Evolutionary conservation across 2,888 invertebrate genomes (phyloP).

Genomic region (Plebejus anna): DNA sequence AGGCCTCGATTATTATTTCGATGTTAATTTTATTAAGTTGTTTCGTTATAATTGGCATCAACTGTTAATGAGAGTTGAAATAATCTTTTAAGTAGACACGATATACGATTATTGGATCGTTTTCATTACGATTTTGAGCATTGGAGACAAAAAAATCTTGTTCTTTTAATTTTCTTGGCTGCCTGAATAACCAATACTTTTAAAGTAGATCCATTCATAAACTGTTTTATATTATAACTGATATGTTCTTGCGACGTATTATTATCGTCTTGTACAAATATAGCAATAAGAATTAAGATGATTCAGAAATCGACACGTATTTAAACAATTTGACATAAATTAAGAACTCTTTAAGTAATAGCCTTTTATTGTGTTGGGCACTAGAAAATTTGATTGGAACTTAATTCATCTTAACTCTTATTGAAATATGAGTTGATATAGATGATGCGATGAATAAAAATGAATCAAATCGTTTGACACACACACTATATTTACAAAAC

Average conservation of each 20-base stretch:
- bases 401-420: slow-evolving; percentile 8
- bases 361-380: background rate
- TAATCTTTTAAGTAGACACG: slow-evolving; percentile 23
- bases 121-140: background rate
- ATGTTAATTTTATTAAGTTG: slow-evolving; percentile 35
- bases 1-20: slow-evolving; percentile 33
- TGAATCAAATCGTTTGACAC: slow-evolving; percentile 16
- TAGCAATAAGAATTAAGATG: slow-evolving; percentile 22
- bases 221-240: slow-evolving; percentile 39
- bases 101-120: slow-evolving; percentile 8
- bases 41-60: slow-evolving; percentile 32
- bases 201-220: slow-evolving; percentile 41
- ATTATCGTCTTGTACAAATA: slow-evolving; percentile 42
- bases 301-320: slow-evolving; percentile 24
- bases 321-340: background rate
- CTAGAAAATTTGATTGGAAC: background rate
- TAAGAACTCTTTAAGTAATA: background rate
- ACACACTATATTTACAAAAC: slow-evolving; percentile 21
- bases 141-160: background rate
- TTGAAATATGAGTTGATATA: slow-evolving; percentile 4
- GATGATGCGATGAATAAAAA: slow-evolving; percentile 9
- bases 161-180: slow-evolving; percentile 21
- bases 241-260: slow-evolving; percentile 58
- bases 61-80: background rate
- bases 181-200: slow-evolving; percentile 29